Base-by-base conservation (phyloP, 53 echinoderm and acorn worm genomes). In the Holothuria scabra region DNA sequence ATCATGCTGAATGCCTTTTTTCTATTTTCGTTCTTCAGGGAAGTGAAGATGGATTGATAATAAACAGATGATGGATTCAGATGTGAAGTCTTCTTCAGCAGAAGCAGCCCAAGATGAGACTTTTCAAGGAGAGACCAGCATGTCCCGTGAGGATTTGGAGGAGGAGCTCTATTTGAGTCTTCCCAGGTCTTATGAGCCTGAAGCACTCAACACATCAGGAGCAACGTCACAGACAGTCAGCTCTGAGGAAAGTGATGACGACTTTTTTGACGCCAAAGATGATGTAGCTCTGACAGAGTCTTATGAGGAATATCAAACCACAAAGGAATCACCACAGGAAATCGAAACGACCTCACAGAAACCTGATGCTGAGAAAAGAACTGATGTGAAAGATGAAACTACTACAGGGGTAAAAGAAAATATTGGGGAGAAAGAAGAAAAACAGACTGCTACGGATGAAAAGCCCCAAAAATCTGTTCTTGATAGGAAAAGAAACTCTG, bases 241-340 rank as follows among this genome's bases (percentile, higher is more conserved):
- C 48, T 72, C 72, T 1, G 72, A 72, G 8, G 72, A 72, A n/a
- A 72, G 72, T 26, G 72, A 72, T 72, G 72, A 48, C 12, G 72
- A 72, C 37, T 72, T 72, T 48, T 72, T 72, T 46, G 72, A 72
- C 48, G 72, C 72, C 8, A 72, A 72, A 72, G 72, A 72, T 44
- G 72, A 48, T 26, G 48, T 72, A 24, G 26, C 49, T 72, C 21
- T 34, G 4, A 49, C 46, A 16, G 49, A 72, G 4, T 46, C 26
- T 1, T 44, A 48, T 14, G 44, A 34, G 28, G 72, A 34, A 12
- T 22, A 72, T 28, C 46, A 0, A 24, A 0, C 31, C 31, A 5
- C 4, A 9, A 69, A 30, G n/a, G 69, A 41, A 3, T 13, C 11
- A 33, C 28, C 72, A 26, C 48, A 44, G 10, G 72, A 72, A n/a